These are phyloP conservation scores for Macquaria ambigua DNA, from an alignment of 2,113 vertebrate species.

Conservation along the genomic window DNA sequence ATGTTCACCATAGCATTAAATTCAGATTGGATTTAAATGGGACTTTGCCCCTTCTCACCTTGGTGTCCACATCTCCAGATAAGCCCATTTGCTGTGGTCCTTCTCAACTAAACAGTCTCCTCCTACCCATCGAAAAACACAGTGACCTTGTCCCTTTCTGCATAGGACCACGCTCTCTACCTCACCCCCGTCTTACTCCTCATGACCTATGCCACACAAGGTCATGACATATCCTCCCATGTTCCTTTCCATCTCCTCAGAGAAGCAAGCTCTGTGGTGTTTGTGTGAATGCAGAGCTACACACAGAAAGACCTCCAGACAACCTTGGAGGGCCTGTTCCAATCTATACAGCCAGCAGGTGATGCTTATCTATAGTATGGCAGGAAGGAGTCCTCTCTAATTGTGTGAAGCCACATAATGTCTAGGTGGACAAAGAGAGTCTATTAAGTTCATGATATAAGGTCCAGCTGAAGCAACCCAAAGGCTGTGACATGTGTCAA, in stretches of 20 bases:
- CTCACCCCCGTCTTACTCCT: conserved; percentile 42
- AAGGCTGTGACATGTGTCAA: conserved; percentile 43
- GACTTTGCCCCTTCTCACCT: conserved; percentile 69
- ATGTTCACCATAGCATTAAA: conserved; percentile 55
- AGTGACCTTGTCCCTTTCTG: conserved; percentile 66
- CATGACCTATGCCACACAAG: conserved; percentile 63
- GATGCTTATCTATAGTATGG: conserved; percentile 80
- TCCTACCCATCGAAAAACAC: conserved; percentile 40
- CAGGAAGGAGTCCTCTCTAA: conserved; percentile 76
- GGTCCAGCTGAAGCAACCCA: conserved; percentile 58
- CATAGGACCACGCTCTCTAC: conserved; percentile 19
- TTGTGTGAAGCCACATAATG: conserved; percentile 82
- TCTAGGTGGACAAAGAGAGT: conserved; percentile 79
- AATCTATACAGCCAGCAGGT: conserved; percentile 81
- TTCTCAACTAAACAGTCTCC: conserved; percentile 55
- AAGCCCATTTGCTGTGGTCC: conserved; percentile 55
- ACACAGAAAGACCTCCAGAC: conserved; percentile 82
- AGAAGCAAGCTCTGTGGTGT: conserved; percentile 53
- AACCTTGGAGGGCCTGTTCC: conserved; percentile 80
- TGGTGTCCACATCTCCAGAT: conserved; percentile 59
- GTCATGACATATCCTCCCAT: conserved; percentile 60
- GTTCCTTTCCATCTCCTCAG: conserved; percentile 49
- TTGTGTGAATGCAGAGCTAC: conserved; percentile 57
- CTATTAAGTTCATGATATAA: conserved; percentile 78
- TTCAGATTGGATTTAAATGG: conserved; percentile 72